Conservation (phyloP, 2,888 invertebrate genomes). For the Pristionchus mayeri region DNA sequence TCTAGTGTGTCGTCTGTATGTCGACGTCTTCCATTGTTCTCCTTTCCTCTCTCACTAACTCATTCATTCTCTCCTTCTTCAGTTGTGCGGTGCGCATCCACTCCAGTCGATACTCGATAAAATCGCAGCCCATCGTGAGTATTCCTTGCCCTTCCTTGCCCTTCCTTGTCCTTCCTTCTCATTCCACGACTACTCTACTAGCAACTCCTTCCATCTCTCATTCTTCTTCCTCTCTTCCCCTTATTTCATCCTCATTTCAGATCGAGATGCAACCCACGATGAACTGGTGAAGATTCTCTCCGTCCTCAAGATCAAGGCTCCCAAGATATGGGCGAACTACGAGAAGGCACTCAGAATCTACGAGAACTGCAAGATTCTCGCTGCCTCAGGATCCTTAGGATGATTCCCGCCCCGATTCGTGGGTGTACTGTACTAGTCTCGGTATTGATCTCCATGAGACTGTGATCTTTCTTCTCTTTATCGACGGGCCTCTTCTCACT, state of each 20-base stretch:
- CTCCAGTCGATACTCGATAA: constrained; percentile 46
- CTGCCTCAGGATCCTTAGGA: constrained; percentile 47
- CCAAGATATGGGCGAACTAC: constrained; percentile 43
- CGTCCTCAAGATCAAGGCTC: constrained; percentile 25
- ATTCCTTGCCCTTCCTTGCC: background rate
- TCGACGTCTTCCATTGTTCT: constrained; percentile 12
- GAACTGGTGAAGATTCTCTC: constrained; percentile 31
- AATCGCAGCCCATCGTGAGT: constrained; percentile 44
- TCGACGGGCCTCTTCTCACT: constrained; percentile 6
- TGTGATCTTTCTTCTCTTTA: constrained; percentile 32
- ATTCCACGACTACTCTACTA: too few relatives aligned
- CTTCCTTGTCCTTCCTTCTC: too few relatives aligned
- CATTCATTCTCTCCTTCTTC: background rate
- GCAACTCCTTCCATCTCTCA: too few relatives aligned
- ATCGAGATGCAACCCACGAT: constrained; percentile 25
- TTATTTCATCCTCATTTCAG: constrained; percentile 27
- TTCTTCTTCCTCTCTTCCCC: background rate
- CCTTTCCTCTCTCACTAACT: background rate
- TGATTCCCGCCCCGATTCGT: background rate
- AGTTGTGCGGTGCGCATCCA: constrained; percentile 47
- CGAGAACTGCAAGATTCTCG: constrained; percentile 46
- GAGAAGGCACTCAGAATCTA: constrained; percentile 43
- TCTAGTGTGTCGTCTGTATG: background rate
- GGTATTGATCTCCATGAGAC: constrained; percentile 23
- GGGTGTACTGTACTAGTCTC: constrained; percentile 22